phyloP scores from a whole-genome alignment of 1,140 invertebrate genomes.

The Caenorhabditis tropicalis region DNA sequence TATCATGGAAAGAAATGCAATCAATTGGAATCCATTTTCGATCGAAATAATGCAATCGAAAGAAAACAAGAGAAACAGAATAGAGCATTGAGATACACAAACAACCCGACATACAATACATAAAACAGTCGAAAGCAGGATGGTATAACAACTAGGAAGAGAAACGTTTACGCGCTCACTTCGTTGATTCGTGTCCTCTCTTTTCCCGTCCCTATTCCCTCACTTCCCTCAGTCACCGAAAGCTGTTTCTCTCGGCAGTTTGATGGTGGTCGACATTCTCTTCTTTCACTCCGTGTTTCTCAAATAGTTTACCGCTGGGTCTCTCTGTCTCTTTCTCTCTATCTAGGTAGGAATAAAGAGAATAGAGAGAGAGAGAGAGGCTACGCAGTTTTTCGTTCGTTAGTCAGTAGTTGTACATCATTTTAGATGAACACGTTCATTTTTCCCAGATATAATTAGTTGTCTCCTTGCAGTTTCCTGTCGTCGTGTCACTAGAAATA shows the following conservation, averaged over 20 bases:
- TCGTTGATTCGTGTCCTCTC: not conserved
- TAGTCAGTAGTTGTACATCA: not conserved
- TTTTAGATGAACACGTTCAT: slow-evolving; percentile 15
- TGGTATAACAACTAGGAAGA: slow-evolving; percentile 31
- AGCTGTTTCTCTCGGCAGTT: slow-evolving; percentile 2
- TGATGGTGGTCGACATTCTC: not conserved
- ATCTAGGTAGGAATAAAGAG: not conserved
- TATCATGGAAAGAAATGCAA: not conserved
- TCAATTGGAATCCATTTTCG: not conserved
- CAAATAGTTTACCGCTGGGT: slow-evolving; percentile 30
- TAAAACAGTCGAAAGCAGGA: not conserved
- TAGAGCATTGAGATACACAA: not conserved
- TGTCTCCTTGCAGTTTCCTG: no score
- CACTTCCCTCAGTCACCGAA: slow-evolving; percentile 17
- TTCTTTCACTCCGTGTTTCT: slow-evolving; percentile 17
- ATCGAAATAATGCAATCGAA: not conserved
- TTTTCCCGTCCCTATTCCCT: not conserved
- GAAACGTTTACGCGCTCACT: slow-evolving; percentile 18
- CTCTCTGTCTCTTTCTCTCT: slow-evolving; percentile 7
- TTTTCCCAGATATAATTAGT: not conserved
- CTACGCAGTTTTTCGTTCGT: not conserved
- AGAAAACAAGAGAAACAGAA: not conserved
- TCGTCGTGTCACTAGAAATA: no score
- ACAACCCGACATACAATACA: slow-evolving; percentile 8
- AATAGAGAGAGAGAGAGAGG: not conserved